Evolutionary conservation across 2,113 vertebrate genomes (phyloP).

Genomic region (Bos javanicus): DNA sequence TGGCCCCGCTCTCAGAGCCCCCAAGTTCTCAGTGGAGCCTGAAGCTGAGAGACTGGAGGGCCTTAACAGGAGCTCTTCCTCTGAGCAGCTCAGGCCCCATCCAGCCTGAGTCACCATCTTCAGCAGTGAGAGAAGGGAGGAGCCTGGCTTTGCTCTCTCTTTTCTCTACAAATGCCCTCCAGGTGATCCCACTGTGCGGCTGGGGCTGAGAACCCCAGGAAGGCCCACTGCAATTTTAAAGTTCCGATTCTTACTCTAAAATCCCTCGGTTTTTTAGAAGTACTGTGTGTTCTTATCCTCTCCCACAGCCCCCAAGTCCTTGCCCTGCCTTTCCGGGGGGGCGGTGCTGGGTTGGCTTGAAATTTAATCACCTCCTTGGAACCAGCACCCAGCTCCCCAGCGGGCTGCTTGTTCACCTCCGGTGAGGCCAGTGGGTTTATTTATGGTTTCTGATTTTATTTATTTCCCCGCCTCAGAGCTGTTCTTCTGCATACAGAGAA

Average conservation of each 20-base stretch:
- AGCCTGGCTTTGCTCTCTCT: not conserved
- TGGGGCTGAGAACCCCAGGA: not conserved
- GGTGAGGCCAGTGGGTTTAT: conserved; percentile 41
- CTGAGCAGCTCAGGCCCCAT: not conserved
- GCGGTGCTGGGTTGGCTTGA: not conserved
- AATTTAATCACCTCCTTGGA: conserved; percentile 40
- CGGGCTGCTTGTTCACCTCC: not conserved
- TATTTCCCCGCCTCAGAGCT: conserved; percentile 53
- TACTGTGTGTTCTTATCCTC: not conserved
- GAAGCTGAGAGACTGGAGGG: not conserved
- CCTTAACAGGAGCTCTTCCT: not conserved
- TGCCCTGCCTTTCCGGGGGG: not conserved
- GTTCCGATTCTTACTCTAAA: not conserved
- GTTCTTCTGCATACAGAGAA: conserved; percentile 45
- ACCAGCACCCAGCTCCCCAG: not conserved
- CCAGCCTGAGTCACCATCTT: not conserved
- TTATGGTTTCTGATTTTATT: conserved; percentile 69
- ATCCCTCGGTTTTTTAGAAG: not conserved
- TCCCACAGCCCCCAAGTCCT: not conserved
- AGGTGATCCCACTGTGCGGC: not conserved
- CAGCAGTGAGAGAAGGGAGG: not conserved
- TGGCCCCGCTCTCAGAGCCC: not conserved
- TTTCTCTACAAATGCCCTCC: not conserved
- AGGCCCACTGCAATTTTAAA: not conserved
- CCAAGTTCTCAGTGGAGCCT: not conserved